phyloP scores from a whole-genome alignment of 1,140 invertebrate genomes.

The Magallana gigas region DNA sequence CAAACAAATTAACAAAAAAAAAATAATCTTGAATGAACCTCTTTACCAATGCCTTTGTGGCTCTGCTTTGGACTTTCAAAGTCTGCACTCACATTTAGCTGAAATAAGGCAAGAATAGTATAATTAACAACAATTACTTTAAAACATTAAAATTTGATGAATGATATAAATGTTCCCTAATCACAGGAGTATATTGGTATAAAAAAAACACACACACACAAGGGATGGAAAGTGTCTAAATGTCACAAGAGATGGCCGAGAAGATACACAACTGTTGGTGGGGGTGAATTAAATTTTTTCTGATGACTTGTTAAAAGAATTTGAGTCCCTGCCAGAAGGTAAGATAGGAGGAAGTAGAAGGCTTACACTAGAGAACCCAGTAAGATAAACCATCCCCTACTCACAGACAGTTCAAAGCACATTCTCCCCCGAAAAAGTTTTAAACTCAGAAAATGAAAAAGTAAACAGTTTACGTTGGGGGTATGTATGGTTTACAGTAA shows the following conservation, averaged over 20 bases:
- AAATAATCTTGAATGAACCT: not conserved
- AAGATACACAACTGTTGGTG: not conserved
- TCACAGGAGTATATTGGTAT: too few species aligned
- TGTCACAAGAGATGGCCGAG: too few species aligned
- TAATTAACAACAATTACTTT: too few species aligned
- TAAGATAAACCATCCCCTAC: conserved; percentile 4
- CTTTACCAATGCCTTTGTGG: not conserved
- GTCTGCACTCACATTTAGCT: too few species aligned
- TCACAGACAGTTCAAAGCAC: conserved; percentile 1
- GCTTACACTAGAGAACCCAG: conserved; percentile 2
- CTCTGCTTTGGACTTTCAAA: not conserved
- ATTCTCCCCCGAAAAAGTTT: conserved; percentile 3
- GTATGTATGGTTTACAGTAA: conserved; percentile 15
- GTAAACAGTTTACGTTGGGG: conserved; percentile 30
- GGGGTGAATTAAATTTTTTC: not conserved
- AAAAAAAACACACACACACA: too few species aligned
- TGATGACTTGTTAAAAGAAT: conserved; percentile 31
- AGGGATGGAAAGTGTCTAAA: too few species aligned
- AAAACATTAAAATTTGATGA: too few species aligned
- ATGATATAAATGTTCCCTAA: too few species aligned
- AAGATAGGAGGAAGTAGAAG: conserved; percentile 1
- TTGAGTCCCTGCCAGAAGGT: not conserved
- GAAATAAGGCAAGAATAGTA: too few species aligned
- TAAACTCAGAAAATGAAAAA: conserved; percentile 29
- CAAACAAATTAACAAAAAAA: not conserved